Conservation (phyloP, 2,888 invertebrate genomes). For the Polyommatus icarus region DNA sequence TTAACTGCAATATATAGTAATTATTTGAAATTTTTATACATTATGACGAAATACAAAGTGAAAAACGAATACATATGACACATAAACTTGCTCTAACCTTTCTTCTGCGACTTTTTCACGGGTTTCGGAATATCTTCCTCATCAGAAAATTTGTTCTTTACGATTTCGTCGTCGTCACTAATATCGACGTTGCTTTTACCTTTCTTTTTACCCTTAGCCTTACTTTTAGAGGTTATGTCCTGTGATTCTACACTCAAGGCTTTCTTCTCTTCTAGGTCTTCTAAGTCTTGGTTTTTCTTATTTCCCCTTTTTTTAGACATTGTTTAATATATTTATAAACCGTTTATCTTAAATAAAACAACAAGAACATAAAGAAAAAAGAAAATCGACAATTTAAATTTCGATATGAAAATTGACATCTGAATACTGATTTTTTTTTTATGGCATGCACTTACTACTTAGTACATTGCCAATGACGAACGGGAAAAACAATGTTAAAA, state of each 20-base stretch:
- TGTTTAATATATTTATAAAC: slow-evolving; percentile 29
- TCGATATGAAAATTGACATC: background rate
- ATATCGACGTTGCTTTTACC: slow-evolving; percentile 71
- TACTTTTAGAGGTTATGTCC: slow-evolving; percentile 78
- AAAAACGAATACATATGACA: slow-evolving; percentile 14
- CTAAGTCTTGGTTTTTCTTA: slow-evolving; percentile 80
- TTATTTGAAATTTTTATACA: slow-evolving; percentile 25
- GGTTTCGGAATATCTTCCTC: slow-evolving; percentile 68
- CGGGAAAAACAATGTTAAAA: no score
- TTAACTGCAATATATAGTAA: slow-evolving; percentile 62
- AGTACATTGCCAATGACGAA: no score
- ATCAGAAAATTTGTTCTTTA: slow-evolving; percentile 57
- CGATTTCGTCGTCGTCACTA: slow-evolving; percentile 62
- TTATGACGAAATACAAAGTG: slow-evolving; percentile 12
- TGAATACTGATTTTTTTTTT: no score
- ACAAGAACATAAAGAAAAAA: background rate
- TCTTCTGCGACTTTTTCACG: slow-evolving; percentile 77
- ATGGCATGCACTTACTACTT: no score
- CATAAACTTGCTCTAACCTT: slow-evolving; percentile 55
- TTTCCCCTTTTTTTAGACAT: slow-evolving; percentile 83
- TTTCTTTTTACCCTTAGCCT: slow-evolving; percentile 74
- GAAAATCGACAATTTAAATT: background rate
- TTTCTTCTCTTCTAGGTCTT: slow-evolving; percentile 73
- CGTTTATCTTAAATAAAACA: background rate
- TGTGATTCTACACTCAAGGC: slow-evolving; percentile 51